Base-by-base conservation (phyloP, 2,797 vertebrate species). In the Thaleichthys pacificus region DNA sequence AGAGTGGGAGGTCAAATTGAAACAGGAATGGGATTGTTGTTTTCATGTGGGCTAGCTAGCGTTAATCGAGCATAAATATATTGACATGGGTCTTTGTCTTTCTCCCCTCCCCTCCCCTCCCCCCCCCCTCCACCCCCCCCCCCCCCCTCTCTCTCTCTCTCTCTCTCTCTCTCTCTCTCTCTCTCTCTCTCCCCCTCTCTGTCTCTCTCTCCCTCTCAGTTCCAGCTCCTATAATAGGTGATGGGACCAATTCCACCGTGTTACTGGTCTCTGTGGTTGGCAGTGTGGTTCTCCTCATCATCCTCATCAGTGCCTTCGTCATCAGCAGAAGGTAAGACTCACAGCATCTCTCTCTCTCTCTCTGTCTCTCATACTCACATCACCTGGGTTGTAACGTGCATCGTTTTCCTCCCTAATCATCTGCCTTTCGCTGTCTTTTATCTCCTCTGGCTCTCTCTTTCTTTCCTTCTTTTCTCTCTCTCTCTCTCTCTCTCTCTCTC, bases 201-300 rank as follows among this genome's bases (percentile, higher is more conserved):
- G 14, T 19, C 32, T 38, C 47, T 71, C 63, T 7, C 56, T 17
- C 32, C 4, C 63, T 30, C n/a, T 28, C 88, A 99, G 97, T 97
- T 82, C 95, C 97, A 74, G 96, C 97, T 77, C 95, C 97, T 61
- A 96, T 98, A 79, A 96, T 98, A 15, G 97, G 97, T 0, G 97
- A 98, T 24, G 96, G 97, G n/a, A 94, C 97, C 82, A 98, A 96
- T 88, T 96, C 97, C 73, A 97, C 97, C 0, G 95, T 99, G 74
- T 87, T 99, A 9, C 93, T 99, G 89, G 95, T 98, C 80, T 97
- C 96, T 0, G 97, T 98, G 81, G 95, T 96, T 4, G 96, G 97
- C 88, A 97, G 96, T 38, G 94, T 96, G 87, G 96, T 98, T 77
- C 94, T 99, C 1, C 94, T 99, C 88, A 92, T 99, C 91, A 97